phyloP scores from a whole-genome alignment of 2,797 vertebrate genomes.

The Gephyroberyx darwinii region DNA sequence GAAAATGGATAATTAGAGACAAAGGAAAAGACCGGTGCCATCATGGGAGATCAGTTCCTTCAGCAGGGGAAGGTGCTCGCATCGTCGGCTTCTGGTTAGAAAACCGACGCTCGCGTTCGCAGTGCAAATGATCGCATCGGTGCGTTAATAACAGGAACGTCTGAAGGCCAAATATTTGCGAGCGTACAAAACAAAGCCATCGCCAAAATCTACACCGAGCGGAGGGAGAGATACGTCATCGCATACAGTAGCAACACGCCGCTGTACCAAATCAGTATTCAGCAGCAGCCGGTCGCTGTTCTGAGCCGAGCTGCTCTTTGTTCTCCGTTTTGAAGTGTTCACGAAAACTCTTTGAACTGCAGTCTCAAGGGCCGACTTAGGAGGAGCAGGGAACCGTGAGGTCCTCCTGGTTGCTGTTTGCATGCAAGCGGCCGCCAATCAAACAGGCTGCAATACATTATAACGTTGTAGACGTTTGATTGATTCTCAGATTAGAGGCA shows the following conservation, averaged over 20 bases:
- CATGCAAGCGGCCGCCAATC: constrained; percentile 1
- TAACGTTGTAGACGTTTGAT: neutral
- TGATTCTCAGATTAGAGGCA: constrained; percentile 11
- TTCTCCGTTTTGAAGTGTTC: constrained; percentile 2
- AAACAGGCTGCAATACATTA: neutral
- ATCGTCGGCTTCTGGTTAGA: constrained; percentile 17
- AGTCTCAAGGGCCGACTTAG: constrained; percentile 3
- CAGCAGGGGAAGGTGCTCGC: constrained; percentile 19
- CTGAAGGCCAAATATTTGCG: constrained; percentile 27
- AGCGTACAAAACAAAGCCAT: constrained; percentile 46
- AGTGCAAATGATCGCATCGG: neutral
- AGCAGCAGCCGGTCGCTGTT: neutral
- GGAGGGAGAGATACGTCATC: constrained; percentile 17
- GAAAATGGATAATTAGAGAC: constrained; percentile 86
- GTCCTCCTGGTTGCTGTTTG: constrained; percentile 5
- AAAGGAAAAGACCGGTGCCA: constrained; percentile 70
- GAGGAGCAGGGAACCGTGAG: neutral
- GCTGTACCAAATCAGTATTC: constrained; percentile 29
- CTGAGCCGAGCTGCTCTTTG: neutral
- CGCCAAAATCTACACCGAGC: constrained; percentile 32
- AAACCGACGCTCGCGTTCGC: neutral
- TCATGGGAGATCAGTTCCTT: constrained; percentile 40
- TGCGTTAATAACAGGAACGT: constrained; percentile 42
- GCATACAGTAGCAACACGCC: constrained; percentile 7
- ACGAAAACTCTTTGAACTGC: constrained; percentile 28